Base-by-base conservation (phyloP, 1,140 invertebrate species). In the Lepeophtheirus salmonis region DNA sequence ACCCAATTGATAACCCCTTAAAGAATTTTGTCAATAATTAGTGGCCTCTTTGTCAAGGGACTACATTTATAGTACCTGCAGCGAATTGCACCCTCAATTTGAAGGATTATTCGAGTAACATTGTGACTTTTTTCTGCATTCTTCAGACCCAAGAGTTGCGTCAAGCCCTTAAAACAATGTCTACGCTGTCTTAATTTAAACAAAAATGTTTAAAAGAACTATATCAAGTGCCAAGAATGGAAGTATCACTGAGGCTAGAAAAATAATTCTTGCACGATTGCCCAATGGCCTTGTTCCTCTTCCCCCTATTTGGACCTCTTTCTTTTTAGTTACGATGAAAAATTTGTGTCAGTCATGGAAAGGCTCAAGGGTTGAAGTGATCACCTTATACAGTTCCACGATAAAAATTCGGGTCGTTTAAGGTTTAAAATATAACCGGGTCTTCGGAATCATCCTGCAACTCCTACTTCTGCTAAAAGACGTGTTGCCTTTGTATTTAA, bases 401-500 rank as follows among this genome's bases (percentile, higher is more conserved):
- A 83, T 0, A 74, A 89, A 48, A 84, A 92, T 69, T 89, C 88
- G 0, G 86, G 85, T 16, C 74, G 89, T 18, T 72, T 91, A n/a
- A 88, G 87, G 70, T 89, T 89, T 71, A 77, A 83, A 71, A 83
- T 95, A 68, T 81, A 89, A 72, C 83, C 86, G 16, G 83, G 89
- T 61, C 76, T 83, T 50, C 67, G 78, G 62, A 76, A 76, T 52
- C 75, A 77, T 71, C 72, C 77, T 64, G 70, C 69, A 22, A 77
- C 76, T 10, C 69, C 70, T 25, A 74, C 76, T 59, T 73, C 75
- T 58, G 79, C 82, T 10, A 75, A 86, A 65, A 71, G 89, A 64
- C 75, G 96, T 1, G 90, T 95, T n/a, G 89, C 91, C 6, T 96
- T 95, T 70, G 94, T 87, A n/a, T 96, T 94, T 71, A 91, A 97